Evolutionary conservation across 2,113 vertebrate species (phyloP), one percentile per base, ranked within the genome.

Genomic region (Sitta europaea): DNA sequence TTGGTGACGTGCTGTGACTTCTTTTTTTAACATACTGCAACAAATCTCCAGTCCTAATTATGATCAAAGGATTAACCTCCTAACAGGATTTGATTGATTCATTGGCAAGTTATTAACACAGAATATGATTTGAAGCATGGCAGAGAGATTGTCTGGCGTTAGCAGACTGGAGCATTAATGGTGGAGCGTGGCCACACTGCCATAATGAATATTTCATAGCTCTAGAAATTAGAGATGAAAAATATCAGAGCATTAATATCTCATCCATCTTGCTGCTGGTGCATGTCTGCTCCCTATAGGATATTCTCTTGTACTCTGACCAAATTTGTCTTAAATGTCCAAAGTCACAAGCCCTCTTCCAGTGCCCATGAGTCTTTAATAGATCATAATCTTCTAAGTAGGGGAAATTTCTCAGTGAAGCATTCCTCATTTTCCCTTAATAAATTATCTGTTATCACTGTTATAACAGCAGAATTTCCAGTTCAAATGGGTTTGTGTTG

Each of bases 141-240:
- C 51, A 68, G 65, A 62, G 94, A 66, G 66, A 66, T 50, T 94
- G 70, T 66, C 59, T 74, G 73, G 81, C 5, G 5, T 70, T 82
- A 93, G 86, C 76, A 92, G 93, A 65, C 36, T 45, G 66, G 35
- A 87, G 45, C 74, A 7, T 55, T 95, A 87, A 95, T 61, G 48
- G 45, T 63, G 66, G 59, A 93, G 68, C 21, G 24, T 92, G 76
- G 79, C 78, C 70, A 50, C 65, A 22, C 42, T 86, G 78, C 61
- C 53, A 67, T 36, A 51, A 92, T 84, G 76, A 93, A 94, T 97
- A 86, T 97, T 96, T 97, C 87, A 95, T 88, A 50, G 55, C 45
- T 83, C 75, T 90, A 57, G 72, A 88, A 96, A 83, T 95, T 80
- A 88, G 57, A 68, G 54, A 51, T 79, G n/a, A 73, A 84, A 96